Evolutionary conservation across 2,113 vertebrate genomes (phyloP).

Genomic region (Platichthys flesus): DNA sequence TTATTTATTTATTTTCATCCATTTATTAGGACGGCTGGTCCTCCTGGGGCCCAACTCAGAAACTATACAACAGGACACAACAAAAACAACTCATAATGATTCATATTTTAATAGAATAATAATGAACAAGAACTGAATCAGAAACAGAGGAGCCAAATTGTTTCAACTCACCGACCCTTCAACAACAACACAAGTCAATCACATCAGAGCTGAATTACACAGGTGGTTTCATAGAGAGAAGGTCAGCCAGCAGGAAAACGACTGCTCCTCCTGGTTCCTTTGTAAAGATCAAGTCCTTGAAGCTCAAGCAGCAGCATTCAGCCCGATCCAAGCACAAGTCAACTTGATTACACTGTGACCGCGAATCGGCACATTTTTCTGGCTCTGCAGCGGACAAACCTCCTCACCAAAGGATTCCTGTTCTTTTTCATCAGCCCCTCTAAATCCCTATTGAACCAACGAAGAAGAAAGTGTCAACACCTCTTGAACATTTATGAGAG

Average conservation of each 20-base stretch:
- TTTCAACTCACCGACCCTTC: too few relatives aligned
- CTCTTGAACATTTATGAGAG: slow-evolving; percentile 7
- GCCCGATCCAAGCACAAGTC: slow-evolving; percentile 30
- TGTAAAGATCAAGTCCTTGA: slow-evolving; percentile 42
- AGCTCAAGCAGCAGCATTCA: slow-evolving; percentile 68
- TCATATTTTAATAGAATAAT: too few relatives aligned
- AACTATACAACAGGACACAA: too few relatives aligned
- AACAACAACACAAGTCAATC: too few relatives aligned
- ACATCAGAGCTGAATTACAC: too few relatives aligned
- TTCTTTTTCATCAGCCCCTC: too few relatives aligned
- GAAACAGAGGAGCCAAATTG: too few relatives aligned
- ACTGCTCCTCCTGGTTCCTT: slow-evolving; percentile 8
- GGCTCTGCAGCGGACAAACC: slow-evolving; percentile 61
- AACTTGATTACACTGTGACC: slow-evolving; percentile 52
- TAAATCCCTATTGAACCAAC: slow-evolving; percentile 43
- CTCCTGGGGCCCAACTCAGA: too few relatives aligned
- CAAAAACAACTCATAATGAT: too few relatives aligned
- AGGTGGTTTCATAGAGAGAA: slow-evolving; percentile 1
- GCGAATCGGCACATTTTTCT: slow-evolving; percentile 60
- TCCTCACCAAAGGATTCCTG: slow-evolving; percentile 1
- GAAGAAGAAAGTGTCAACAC: slow-evolving; percentile 44
- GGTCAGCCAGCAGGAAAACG: slow-evolving; percentile 23
- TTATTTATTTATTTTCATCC: too few relatives aligned
- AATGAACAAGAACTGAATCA: too few relatives aligned
- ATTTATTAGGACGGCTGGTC: too few relatives aligned